phyloP scores from a whole-genome alignment of 1,140 invertebrate genomes.

The Pseudomyrmex pallidus region DNA sequence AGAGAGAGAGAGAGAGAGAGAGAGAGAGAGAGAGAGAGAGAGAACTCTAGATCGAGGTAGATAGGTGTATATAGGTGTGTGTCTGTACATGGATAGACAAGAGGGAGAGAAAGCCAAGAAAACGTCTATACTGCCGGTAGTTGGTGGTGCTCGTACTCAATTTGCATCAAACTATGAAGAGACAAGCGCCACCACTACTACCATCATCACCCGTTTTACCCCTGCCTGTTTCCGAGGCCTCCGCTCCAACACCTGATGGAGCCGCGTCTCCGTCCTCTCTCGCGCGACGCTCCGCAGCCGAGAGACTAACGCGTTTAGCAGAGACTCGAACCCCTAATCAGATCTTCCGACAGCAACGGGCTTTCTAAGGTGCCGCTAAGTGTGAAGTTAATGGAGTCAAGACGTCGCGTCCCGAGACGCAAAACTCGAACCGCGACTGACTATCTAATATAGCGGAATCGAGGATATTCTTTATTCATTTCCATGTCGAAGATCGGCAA shows the following conservation, averaged over 20 bases:
- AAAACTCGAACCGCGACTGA: constrained; percentile 31
- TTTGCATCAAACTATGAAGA: constrained; percentile 82
- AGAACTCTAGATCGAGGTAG: constrained; percentile 47
- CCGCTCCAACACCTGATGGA: constrained; percentile 71
- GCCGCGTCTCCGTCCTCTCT: constrained; percentile 66
- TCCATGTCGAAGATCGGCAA: background rate
- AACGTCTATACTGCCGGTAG: constrained; percentile 75
- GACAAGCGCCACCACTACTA: constrained; percentile 64
- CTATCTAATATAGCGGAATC: constrained; percentile 1
- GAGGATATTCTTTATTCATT: constrained; percentile 23
- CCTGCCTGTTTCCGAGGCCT: constrained; percentile 52
- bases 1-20: background rate
- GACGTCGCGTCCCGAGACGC: constrained; percentile 70
- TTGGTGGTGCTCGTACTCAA: constrained; percentile 81
- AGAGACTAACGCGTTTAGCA: constrained; percentile 85
- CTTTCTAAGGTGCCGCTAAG: constrained; percentile 81
- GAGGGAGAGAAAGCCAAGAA: constrained; percentile 53
- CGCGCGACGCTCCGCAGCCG: constrained; percentile 72
- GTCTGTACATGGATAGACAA: constrained; percentile 1
- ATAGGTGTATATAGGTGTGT: constrained; percentile 21
- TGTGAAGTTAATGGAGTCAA: constrained; percentile 86
- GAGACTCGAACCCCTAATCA: constrained; percentile 85
- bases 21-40: constrained; percentile 21
- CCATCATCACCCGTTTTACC: constrained; percentile 20
- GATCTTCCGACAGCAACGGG: constrained; percentile 80